Evolutionary conservation across 2,113 vertebrate species (phyloP), one percentile per base, ranked within the genome.

Genomic region (Channa argus): DNA sequence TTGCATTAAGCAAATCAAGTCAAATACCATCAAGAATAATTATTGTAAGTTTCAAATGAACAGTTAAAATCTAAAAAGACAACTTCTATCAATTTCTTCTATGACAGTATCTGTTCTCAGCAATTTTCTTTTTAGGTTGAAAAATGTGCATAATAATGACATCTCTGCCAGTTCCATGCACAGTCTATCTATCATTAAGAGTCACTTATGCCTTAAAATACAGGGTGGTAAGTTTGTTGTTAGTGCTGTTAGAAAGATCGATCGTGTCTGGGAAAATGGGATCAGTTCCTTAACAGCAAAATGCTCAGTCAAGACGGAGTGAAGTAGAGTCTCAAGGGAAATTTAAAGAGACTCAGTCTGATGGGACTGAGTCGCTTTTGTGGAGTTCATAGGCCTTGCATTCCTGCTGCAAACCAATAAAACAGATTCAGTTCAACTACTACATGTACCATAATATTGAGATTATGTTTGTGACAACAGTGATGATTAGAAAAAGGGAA

Each of bases 241-340:
- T 74, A 63, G 74, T 43, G 62, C n/a, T 61, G 71, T 69, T 46
- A 51, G 60, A 78, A 59, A 58, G 49, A 79, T 83, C 15, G 24
- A 84, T 79, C 54, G 50, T 39, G 44, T 69, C 74, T 68, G 55
- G 49, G n/a, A 67, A 77, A 67, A 66, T 61, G 51, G 73, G 56
- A 82, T 78, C 82, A 51, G 79, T 77, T 86, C 83, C 80, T 59
- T 8, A 5, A 65, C 54, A 79, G 79, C 33, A 65, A 81, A 79
- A 70, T 68, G 54, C 71, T 77, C 80, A 55, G 68, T 79, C 56
- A 24, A 77, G 55, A 67, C 58, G 49, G 56, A 76, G 67, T 3
- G 7, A 50, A 85, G 68, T 11, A 47, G 55, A 33, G 47, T 73
- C 88, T 85, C 77, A 0, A 33, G 77, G 80, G 82, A 85, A 85